phyloP scores from a whole-genome alignment of 2,797 vertebrate species.

The Sebastes minor region DNA sequence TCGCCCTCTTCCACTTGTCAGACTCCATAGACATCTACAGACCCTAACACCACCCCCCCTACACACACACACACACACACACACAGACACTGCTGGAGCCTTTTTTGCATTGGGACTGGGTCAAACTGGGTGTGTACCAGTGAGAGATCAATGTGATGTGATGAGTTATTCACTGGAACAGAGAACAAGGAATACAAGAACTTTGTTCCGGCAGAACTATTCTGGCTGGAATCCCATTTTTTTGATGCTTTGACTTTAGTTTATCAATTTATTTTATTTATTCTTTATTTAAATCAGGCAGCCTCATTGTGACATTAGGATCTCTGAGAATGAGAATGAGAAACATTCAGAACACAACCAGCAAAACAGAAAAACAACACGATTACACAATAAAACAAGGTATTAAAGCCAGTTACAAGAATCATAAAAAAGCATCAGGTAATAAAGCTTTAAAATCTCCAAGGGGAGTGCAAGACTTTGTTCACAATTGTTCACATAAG shows the following conservation, averaged over 20 bases:
- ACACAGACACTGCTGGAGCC: conserved; percentile 42
- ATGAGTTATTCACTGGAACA: conserved; percentile 70
- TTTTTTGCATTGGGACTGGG: conserved; percentile 60
- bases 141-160: conserved; percentile 64
- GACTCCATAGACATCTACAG: conserved; percentile 85
- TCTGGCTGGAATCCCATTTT: background rate
- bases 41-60: conserved; percentile 31
- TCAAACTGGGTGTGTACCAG: conserved; percentile 56
- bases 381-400: background rate
- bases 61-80: conserved; percentile 26
- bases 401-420: background rate
- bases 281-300: background rate
- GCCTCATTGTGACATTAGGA: background rate
- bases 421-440: background rate
- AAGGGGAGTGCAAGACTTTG: background rate
- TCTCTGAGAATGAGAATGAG: fast-evolving
- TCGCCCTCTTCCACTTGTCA: conserved; percentile 92
- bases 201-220: conserved; percentile 15
- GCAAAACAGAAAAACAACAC: background rate
- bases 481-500: background rate
- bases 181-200: conserved; percentile 30
- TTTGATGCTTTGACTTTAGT: background rate
- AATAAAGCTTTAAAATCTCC: background rate
- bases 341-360: background rate
- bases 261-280: background rate